Base-by-base conservation (phyloP, 2,797 vertebrate genomes). In the Anguilla marmorata region DNA sequence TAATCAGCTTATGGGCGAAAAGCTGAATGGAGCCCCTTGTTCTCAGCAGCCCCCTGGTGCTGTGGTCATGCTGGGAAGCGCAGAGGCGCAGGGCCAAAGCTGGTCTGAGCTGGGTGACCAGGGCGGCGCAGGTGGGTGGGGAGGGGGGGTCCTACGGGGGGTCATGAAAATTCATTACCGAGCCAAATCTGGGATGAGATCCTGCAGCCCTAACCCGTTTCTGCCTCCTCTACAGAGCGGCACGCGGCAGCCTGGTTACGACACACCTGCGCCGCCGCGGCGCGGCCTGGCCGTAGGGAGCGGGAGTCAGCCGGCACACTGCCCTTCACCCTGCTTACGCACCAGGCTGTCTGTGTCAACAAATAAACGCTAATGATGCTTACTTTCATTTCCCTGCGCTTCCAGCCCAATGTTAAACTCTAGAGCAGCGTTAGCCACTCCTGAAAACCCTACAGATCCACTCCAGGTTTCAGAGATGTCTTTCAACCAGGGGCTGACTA, bases 1-100 rank as follows among this genome's bases (percentile, higher is more conserved):
- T 94, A 96, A 96, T 95, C 94, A 88, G 93, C 94, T 95, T 96
- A 95, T 76, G 88, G 89, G 90, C 88, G 88, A 76, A 89, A 85
- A 85, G 86, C 90, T 94, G 91, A 94, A 86, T 92, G 89, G 86
- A 91, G 92, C 88, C 92, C 91, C 87, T 93, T 92, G 91, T 92
- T 90, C 93, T 91, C 84, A 87, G 69, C 74, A 83, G 11, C 48
- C 87, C 89, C 90, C 82, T 89, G 91, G 93, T 90, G 90, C 33
- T 92, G 89, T 90, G 84, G 90, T 89, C 89, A 63, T 91, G 56
- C 91, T 90, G 89, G 85, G 89, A 93, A 91, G 89, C 89, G 56
- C 54, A 84, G 27, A 79, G 50, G 33, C 83, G 56, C 58, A 60
- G 52, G 84, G 88, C 79, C 24, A 79, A 89, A 86, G 56, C 86